Percentiles rank a stretch among this genome's conserved stretches.
Conservation (phyloP, 2,797 vertebrate genomes). For the Hemitrygon akajei region DNA sequence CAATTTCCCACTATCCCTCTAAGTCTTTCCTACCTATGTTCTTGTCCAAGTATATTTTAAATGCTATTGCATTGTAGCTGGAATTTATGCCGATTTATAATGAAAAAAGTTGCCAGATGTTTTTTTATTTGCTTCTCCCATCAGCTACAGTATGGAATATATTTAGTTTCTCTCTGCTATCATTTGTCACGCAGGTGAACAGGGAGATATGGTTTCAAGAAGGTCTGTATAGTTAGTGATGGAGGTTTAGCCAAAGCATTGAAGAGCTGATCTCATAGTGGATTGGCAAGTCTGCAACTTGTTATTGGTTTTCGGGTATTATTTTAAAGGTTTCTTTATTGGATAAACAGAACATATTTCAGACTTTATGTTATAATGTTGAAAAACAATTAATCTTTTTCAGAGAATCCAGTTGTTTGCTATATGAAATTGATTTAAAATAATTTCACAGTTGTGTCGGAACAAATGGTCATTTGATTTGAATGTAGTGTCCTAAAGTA, state of each 20-base stretch:
- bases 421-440: background rate
- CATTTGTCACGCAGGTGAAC: background rate
- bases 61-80: too few species aligned
- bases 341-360: background rate
- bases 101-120: background rate
- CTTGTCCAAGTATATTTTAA: too few species aligned
- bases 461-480: background rate
- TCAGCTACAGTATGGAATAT: background rate
- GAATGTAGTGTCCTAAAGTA: background rate
- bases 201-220: background rate
- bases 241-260: background rate
- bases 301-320: background rate
- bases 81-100: too few species aligned
- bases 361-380: background rate
- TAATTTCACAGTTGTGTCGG: background rate
- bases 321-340: background rate
- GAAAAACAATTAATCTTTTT: background rate
- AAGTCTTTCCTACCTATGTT: too few species aligned
- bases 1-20: too few species aligned
- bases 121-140: background rate
- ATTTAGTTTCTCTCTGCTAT: background rate
- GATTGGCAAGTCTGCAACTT: background rate
- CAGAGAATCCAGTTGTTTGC: background rate
- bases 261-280: background rate
- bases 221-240: background rate